A percentile compares a stretch with the other conserved stretches of the same genome.
These are phyloP conservation scores for Adoxophyes honmai DNA, from an alignment of 1,140 invertebrate genomes.

Conservation along the genomic window DNA sequence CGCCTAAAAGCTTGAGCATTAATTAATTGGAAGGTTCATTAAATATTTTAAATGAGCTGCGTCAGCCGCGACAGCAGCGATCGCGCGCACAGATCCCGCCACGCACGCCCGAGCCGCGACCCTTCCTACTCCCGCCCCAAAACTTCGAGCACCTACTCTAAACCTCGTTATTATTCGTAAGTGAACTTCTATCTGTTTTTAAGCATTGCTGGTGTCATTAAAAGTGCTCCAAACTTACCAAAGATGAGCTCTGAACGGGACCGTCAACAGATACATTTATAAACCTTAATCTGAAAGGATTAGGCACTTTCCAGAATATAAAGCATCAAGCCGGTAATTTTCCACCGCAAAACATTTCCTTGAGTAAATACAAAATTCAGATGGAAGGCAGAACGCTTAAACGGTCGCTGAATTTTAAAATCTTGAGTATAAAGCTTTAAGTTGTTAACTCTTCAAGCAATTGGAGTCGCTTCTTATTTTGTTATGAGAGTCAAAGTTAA, in stretches of 20 bases:
- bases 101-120: background rate
- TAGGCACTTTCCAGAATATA: background rate
- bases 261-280: background rate
- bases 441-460: too few species aligned
- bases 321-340: background rate
- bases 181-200: background rate
- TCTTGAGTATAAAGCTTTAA: too few species aligned
- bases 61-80: background rate
- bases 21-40: conserved; percentile 17
- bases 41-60: conserved; percentile 10
- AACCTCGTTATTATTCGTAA: background rate
- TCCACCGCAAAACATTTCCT: background rate
- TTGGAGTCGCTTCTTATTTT: too few species aligned
- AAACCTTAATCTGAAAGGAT: conserved; percentile 9
- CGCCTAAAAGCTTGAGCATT: background rate
- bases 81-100: background rate
- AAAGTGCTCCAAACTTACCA: too few species aligned
- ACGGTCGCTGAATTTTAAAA: background rate
- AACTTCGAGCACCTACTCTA: background rate
- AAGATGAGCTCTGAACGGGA: too few species aligned
- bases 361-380: conserved; percentile 7
- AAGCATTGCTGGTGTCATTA: background rate
- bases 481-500: too few species aligned
- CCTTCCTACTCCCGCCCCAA: background rate
- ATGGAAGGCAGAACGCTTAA: background rate